Conservation (phyloP, 2,797 vertebrate species). For the Ceyx erithaca region DNA sequence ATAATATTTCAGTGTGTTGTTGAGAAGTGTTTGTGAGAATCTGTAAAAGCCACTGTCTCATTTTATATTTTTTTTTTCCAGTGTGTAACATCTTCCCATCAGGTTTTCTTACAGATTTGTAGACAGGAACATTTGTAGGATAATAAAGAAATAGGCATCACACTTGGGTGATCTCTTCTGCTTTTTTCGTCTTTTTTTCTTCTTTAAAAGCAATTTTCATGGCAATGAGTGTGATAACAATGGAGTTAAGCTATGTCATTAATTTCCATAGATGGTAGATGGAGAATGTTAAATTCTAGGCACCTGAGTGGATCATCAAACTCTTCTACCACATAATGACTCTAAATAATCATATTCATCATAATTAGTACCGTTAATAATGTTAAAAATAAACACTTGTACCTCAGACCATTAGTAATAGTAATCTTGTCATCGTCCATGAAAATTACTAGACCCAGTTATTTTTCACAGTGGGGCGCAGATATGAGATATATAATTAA, state of each 20-base stretch:
- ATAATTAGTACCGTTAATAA: constrained; percentile 75
- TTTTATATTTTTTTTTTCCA: neutral
- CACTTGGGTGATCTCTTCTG: constrained; percentile 12
- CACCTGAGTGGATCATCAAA: constrained; percentile 68
- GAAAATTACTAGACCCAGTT: constrained; percentile 70
- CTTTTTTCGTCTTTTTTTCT: constrained; percentile 30
- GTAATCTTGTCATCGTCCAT: constrained; percentile 73
- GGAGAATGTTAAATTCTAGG: constrained; percentile 66
- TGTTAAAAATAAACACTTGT: constrained; percentile 76
- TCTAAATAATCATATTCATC: constrained; percentile 74
- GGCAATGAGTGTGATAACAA: neutral
- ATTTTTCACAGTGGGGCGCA: constrained; percentile 75
- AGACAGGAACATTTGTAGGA: neutral
- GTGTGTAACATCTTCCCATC: neutral
- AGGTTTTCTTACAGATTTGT: neutral
- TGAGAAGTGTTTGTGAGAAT: neutral
- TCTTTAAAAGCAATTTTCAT: constrained; percentile 62
- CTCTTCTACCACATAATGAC: constrained; percentile 59
- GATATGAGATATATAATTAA: constrained; percentile 78
- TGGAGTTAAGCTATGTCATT: constrained; percentile 53
- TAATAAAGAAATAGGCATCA: constrained; percentile 38
- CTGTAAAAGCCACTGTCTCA: neutral
- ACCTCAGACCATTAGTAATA: constrained; percentile 74
- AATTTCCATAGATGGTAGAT: constrained; percentile 56
- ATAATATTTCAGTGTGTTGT: neutral